These are phyloP conservation scores for Prionailurus bengalensis DNA, from an alignment of 2,113 vertebrate genomes.

Conservation along the genomic window DNA sequence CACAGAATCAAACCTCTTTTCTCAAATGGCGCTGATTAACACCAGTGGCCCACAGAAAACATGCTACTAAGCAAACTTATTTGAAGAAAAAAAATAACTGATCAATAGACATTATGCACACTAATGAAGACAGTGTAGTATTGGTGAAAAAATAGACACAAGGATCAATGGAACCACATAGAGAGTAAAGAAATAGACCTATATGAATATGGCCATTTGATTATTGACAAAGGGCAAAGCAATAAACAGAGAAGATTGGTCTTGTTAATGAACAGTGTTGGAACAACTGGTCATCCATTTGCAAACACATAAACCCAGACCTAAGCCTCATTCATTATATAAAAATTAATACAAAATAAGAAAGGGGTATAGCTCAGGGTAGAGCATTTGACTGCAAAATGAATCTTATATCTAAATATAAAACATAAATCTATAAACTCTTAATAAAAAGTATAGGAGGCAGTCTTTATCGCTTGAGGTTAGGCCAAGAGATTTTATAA, in stretches of 20 bases:
- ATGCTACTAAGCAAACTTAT: background rate
- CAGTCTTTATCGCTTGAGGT: background rate
- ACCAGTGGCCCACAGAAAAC: background rate
- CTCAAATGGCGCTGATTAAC: background rate
- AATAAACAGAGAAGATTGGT: background rate
- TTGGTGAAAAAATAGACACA: background rate
- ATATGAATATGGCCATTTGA: background rate
- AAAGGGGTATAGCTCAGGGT: no score
- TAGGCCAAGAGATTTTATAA: background rate
- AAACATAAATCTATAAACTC: background rate
- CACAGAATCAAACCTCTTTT: background rate
- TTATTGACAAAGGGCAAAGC: background rate
- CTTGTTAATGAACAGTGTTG: background rate
- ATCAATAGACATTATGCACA: background rate
- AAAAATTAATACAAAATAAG: background rate
- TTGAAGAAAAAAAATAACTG: background rate
- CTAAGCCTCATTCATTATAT: background rate
- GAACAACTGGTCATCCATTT: background rate
- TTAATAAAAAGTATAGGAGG: background rate
- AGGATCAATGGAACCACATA: background rate
- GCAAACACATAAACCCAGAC: background rate
- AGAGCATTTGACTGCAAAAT: background rate
- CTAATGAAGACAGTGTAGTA: background rate
- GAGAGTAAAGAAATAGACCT: background rate
- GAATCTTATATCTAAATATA: background rate